These are phyloP conservation scores for Calliopsis andreniformis DNA, from an alignment of 1,140 invertebrate species.

Conservation along the genomic window DNA sequence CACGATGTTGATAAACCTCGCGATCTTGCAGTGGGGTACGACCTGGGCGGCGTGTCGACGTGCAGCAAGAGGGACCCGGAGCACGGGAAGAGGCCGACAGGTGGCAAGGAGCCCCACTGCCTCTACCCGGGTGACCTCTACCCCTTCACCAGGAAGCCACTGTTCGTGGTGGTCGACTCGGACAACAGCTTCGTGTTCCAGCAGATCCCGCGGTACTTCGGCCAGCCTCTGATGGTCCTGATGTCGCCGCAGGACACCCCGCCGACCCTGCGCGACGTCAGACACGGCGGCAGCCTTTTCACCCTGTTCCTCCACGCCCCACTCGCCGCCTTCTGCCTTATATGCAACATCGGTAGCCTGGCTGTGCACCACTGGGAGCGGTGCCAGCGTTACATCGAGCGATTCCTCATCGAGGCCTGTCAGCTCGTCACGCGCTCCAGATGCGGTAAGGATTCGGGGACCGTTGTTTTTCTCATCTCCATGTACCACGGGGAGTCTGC, in stretches of 20 bases:
- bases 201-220: slow-evolving; percentile 95
- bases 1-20: slow-evolving; percentile 68
- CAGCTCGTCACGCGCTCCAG: slow-evolving; percentile 90
- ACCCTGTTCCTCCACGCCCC: slow-evolving; percentile 97
- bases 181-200: slow-evolving; percentile 97
- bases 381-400: slow-evolving; percentile 93
- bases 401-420: slow-evolving; percentile 94
- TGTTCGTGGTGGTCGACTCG: slow-evolving; percentile 97
- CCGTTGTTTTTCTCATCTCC: slow-evolving; percentile 21
- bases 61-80: slow-evolving; percentile 90
- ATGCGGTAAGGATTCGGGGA: slow-evolving; percentile 85
- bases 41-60: slow-evolving; percentile 94
- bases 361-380: slow-evolving; percentile 94
- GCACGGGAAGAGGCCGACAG: slow-evolving; percentile 84
- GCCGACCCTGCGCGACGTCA: slow-evolving; percentile 91
- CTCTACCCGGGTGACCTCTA: slow-evolving; percentile 96
- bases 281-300: slow-evolving; percentile 96
- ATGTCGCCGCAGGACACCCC: slow-evolving; percentile 97
- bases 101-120: slow-evolving; percentile 91
- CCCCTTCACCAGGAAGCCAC: slow-evolving; percentile 94
- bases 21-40: slow-evolving; percentile 90
- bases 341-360: slow-evolving; percentile 93
- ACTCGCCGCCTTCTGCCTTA: slow-evolving; percentile 95
- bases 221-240: slow-evolving; percentile 95
- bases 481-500: not conserved